phyloP scores from a whole-genome alignment of 2,888 invertebrate species.

The Ptychoptera contaminata region DNA sequence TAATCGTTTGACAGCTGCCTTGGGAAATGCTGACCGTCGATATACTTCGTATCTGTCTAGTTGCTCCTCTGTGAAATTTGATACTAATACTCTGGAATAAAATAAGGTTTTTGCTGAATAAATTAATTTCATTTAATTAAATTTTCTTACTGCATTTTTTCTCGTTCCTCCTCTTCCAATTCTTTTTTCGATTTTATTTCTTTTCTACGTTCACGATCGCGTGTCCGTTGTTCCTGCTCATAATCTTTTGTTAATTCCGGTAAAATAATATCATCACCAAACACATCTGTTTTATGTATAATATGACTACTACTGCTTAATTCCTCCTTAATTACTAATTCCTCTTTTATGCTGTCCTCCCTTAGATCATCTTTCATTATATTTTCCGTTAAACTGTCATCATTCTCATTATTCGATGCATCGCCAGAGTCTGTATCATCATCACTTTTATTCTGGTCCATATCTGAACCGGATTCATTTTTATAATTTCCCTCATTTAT shows the following conservation, averaged over 20 bases:
- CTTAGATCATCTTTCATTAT: background rate
- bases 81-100: conserved; percentile 68
- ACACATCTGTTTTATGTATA: background rate
- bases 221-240: background rate
- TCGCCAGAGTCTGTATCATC: background rate
- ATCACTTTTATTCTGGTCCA: background rate
- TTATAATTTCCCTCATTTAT: background rate
- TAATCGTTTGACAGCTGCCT: conserved; percentile 88
- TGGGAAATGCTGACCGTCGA: conserved; percentile 90
- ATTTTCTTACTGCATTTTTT: conserved; percentile 81
- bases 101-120: background rate
- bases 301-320: background rate
- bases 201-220: conserved; percentile 38
- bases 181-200: conserved; percentile 65
- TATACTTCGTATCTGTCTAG: conserved; percentile 98
- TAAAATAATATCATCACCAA: conserved; percentile 3
- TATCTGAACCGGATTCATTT: background rate
- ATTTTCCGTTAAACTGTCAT: background rate
- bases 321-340: background rate
- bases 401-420: conserved; percentile 1
- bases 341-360: background rate
- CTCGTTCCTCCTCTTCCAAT: conserved; percentile 83
- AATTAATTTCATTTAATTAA: conserved; percentile 6
- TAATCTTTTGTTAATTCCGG: background rate
- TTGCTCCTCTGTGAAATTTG: conserved; percentile 97